phyloP scores from a whole-genome alignment of 2,888 invertebrate species.

The Aporophyla lueneburgensis region DNA sequence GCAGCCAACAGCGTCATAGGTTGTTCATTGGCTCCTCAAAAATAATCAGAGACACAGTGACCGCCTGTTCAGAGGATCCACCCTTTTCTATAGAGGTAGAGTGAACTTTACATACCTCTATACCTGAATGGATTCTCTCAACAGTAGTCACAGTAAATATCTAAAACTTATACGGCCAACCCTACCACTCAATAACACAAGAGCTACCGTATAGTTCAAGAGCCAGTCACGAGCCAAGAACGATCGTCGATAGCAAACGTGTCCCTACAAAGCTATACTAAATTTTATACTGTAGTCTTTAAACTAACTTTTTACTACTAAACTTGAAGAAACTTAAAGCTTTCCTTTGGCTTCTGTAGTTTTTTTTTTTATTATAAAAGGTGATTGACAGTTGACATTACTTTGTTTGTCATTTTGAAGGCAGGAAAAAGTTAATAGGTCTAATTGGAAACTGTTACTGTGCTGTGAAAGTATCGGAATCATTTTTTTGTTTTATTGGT shows the following conservation, averaged over 20 bases:
- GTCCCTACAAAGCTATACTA: conserved; percentile 46
- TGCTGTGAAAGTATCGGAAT: conserved; percentile 9
- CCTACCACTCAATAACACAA: conserved; percentile 72
- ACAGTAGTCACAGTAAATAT: not conserved
- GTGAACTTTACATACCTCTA: not conserved
- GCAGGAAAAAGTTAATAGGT: conserved; percentile 36
- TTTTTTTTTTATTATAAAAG: conserved; percentile 18
- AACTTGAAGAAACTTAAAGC: conserved; percentile 21
- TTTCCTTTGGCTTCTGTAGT: conserved; percentile 26
- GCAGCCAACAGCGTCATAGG: no score
- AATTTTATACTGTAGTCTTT: conserved; percentile 11
- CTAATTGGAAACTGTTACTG: conserved; percentile 44
- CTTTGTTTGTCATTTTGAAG: conserved; percentile 2
- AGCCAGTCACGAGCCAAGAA: conserved; percentile 79
- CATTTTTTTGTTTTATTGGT: not conserved
- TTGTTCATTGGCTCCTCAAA: no score
- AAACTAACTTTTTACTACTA: conserved; percentile 39
- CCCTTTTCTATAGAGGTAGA: no score
- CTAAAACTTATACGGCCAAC: conserved; percentile 63
- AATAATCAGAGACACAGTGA: no score
- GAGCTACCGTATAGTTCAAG: conserved; percentile 77
- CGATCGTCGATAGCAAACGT: conserved; percentile 74
- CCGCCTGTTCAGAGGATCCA: no score
- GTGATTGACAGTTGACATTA: conserved; percentile 28
- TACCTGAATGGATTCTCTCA: not conserved